These are phyloP conservation scores for Magallana ariakensis DNA, from an alignment of 1,140 invertebrate genomes.

Conservation along the genomic window DNA sequence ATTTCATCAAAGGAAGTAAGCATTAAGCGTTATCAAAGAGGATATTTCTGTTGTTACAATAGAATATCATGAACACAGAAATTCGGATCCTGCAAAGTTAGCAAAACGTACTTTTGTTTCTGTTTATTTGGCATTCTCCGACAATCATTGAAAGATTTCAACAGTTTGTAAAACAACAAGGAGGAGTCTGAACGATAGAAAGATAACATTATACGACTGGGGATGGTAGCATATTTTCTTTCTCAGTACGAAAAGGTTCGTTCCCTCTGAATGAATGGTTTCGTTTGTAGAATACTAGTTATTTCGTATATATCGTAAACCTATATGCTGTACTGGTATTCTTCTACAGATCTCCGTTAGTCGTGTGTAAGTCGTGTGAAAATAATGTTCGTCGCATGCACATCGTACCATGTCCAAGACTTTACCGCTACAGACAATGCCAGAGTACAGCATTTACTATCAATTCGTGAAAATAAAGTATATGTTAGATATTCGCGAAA, in stretches of 20 bases:
- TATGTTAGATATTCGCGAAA: no score
- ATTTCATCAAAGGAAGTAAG: not conserved
- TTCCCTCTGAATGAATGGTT: not conserved
- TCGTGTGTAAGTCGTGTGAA: no score
- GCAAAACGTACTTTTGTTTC: conserved; percentile 1
- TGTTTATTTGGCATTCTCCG: not conserved
- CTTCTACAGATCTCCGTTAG: no score
- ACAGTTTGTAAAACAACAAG: not conserved
- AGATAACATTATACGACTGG: not conserved
- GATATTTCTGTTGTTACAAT: not conserved
- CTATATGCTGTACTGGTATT: no score
- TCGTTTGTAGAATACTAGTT: no score
- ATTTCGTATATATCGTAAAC: no score
- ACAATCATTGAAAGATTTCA: not conserved
- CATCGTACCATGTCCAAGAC: no score
- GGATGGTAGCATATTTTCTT: not conserved
- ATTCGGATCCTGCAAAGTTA: not conserved
- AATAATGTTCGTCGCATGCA: no score
- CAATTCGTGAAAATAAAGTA: no score
- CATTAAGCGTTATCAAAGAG: not conserved
- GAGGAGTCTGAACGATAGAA: not conserved
- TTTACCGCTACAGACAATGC: no score
- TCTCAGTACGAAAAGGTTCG: not conserved
- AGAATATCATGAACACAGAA: no score
- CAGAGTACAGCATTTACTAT: no score